These are phyloP conservation scores for Saimiri boliviensis DNA, from an alignment of 2,113 vertebrate species.

Conservation along the genomic window DNA sequence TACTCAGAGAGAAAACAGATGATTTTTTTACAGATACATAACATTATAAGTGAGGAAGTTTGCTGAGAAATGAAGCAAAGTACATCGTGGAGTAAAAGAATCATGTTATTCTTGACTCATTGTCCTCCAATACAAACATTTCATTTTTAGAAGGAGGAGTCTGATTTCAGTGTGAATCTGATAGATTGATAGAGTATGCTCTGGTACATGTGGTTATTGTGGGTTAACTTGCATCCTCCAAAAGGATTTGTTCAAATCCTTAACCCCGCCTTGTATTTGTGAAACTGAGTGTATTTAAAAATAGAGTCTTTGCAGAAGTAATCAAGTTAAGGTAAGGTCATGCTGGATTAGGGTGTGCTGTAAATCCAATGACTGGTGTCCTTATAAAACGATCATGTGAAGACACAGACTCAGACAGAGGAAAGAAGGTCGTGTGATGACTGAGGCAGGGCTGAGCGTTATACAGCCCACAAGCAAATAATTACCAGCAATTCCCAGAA, in stretches of 20 bases:
- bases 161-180: not conserved
- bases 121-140: not conserved
- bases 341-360: not conserved
- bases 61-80: not conserved
- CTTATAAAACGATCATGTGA: not conserved
- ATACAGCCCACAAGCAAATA: not conserved
- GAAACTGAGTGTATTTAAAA: not conserved
- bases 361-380: not conserved
- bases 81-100: not conserved
- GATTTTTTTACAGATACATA: not conserved
- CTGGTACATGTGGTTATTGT: not conserved
- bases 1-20: not conserved
- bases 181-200: not conserved
- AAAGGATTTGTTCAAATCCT: not conserved
- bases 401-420: not conserved
- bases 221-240: not conserved
- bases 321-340: not conserved
- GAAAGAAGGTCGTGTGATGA: not conserved
- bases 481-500: not conserved
- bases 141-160: not conserved
- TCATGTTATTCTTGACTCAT: too few species aligned
- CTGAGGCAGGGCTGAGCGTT: not conserved
- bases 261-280: not conserved
- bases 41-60: not conserved
- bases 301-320: not conserved